A percentile compares a stretch with the other conserved stretches of the same genome.
phyloP scores from a whole-genome alignment of 2,888 invertebrate genomes.

The Monopis laevigella region DNA sequence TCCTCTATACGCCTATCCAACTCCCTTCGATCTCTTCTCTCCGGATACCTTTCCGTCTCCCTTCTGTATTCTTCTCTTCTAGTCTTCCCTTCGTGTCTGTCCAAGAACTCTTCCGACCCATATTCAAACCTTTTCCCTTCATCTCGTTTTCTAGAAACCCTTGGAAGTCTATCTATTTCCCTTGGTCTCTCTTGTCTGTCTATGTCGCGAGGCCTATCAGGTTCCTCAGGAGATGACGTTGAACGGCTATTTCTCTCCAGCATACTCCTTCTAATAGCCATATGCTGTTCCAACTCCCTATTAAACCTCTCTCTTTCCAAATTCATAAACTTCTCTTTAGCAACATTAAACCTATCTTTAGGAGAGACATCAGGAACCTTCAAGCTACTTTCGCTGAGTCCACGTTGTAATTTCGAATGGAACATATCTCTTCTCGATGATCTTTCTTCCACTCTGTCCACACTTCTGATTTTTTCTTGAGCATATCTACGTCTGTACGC shows the following conservation, averaged over 20 bases:
- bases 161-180: constrained; percentile 53
- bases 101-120: constrained; percentile 52
- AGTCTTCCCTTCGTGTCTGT: constrained; percentile 46
- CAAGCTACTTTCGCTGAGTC: constrained; percentile 55
- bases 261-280: constrained; percentile 60
- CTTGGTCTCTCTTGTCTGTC: constrained; percentile 51
- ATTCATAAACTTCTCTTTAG: constrained; percentile 85
- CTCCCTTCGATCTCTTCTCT: too few relatives aligned
- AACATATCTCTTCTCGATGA: constrained; percentile 33
- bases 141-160: constrained; percentile 53
- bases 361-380: constrained; percentile 65
- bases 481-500: constrained; percentile 61
- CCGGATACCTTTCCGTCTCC: too few relatives aligned
- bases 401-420: constrained; percentile 31
- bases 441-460: constrained; percentile 56
- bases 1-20: constrained; percentile 54
- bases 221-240: constrained; percentile 64
- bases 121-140: constrained; percentile 53
- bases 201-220: constrained; percentile 38
- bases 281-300: constrained; percentile 62
- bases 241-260: constrained; percentile 61
- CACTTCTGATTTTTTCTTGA: constrained; percentile 52
- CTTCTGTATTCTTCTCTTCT: constrained; percentile 45
- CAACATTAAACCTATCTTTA: constrained; percentile 84
- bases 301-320: constrained; percentile 77